Evolutionary conservation across 1,140 invertebrate genomes (phyloP).

Genomic region (Sitobion miscanthi): DNA sequence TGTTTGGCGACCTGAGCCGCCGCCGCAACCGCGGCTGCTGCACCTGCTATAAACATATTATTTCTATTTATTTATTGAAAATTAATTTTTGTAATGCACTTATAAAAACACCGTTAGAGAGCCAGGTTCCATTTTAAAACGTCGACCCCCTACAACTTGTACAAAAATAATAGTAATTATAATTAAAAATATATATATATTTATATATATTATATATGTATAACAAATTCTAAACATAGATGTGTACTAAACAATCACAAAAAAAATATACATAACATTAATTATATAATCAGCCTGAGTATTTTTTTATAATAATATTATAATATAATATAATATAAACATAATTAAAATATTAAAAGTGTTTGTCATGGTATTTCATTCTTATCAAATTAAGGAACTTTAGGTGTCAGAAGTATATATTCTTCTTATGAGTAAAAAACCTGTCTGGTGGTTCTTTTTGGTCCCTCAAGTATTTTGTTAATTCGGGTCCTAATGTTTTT

Average conservation of each 20-base stretch:
- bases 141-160: conserved; percentile 41
- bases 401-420: conserved; percentile 48
- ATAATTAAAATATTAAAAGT: conserved; percentile 51
- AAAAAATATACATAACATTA: conserved; percentile 52
- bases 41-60: conserved; percentile 56
- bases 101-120: conserved; percentile 34
- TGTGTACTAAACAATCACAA: conserved; percentile 55
- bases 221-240: conserved; percentile 56
- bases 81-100: conserved; percentile 18
- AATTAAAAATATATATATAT: conserved; percentile 24
- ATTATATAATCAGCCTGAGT: conserved; percentile 54
- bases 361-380: conserved; percentile 56
- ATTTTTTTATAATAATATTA: conserved; percentile 32
- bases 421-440: conserved; percentile 54
- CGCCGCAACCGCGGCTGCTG: conserved; percentile 65
- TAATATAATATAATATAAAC: conserved; percentile 50
- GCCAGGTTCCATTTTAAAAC: conserved; percentile 53
- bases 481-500: conserved; percentile 49
- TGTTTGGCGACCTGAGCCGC: conserved; percentile 78
- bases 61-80: conserved; percentile 53
- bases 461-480: conserved; percentile 56
- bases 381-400: conserved; percentile 56
- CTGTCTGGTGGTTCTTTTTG: conserved; percentile 47
- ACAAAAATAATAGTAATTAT: conserved; percentile 54
- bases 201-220: conserved; percentile 31